These are phyloP conservation scores for Amphipoea lucens DNA, from an alignment of 2,888 invertebrate species.

Conservation along the genomic window DNA sequence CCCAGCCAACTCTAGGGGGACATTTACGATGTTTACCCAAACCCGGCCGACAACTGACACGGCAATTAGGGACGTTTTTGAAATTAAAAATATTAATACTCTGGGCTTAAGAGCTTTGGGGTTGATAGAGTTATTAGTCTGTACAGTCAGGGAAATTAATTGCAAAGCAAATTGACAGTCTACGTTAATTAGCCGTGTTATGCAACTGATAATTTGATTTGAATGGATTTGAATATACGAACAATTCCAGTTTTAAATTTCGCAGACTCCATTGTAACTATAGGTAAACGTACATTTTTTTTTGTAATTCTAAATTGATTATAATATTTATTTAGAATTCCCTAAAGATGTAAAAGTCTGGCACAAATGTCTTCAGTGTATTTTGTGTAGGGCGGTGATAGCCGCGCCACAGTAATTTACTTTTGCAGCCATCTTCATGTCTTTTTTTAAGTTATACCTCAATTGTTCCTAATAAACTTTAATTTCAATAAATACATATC, in stretches of 20 bases:
- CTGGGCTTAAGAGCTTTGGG: constrained; percentile 17
- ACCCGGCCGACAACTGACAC: constrained; percentile 69
- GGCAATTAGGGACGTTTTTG: constrained; percentile 66
- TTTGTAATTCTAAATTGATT: not conserved
- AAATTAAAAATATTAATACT: constrained; percentile 69
- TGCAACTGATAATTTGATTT: not conserved
- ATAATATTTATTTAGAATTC: no score
- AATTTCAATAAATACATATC: no score
- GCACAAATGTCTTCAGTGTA: no score
- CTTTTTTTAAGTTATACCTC: no score
- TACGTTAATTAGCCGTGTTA: not conserved
- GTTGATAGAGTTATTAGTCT: constrained; percentile 37
- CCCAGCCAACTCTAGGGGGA: constrained; percentile 64
- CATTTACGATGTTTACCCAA: constrained; percentile 73
- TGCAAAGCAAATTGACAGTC: not conserved
- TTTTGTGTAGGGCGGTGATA: no score
- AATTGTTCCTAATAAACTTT: no score
- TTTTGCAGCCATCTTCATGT: no score
- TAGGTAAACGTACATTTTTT: not conserved
- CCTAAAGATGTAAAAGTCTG: no score
- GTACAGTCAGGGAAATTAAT: not conserved
- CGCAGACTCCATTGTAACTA: not conserved
- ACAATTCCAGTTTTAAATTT: not conserved
- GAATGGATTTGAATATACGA: not conserved
- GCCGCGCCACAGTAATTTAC: no score